phyloP scores from a whole-genome alignment of 2,113 vertebrate genomes.

The Pelusios castaneus region DNA sequence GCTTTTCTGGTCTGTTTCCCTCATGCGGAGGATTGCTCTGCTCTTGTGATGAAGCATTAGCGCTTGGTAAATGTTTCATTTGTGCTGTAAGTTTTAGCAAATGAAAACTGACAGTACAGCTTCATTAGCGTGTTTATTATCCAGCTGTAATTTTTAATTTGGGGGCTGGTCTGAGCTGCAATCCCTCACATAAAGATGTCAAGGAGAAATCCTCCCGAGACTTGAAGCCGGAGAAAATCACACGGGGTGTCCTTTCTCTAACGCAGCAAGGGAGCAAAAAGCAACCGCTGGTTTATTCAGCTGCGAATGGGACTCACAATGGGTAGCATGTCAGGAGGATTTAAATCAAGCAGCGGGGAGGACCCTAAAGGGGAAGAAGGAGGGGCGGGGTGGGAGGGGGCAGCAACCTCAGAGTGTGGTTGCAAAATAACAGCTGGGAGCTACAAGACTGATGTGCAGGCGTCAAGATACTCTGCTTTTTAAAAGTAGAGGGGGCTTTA shows the following conservation, averaged over 20 bases:
- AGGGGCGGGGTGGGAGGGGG: not conserved
- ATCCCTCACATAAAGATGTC: not conserved
- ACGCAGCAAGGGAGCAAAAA: slow-evolving; percentile 20
- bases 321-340: slow-evolving; percentile 62
- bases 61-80: not conserved
- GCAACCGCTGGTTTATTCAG: slow-evolving; percentile 40
- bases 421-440: slow-evolving; percentile 22
- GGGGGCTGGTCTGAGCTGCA: slow-evolving; percentile 25
- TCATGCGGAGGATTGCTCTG: not conserved
- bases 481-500: not conserved
- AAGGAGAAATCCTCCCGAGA: not conserved
- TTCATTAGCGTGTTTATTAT: slow-evolving; percentile 39
- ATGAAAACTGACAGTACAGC: slow-evolving; percentile 1
- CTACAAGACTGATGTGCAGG: not conserved
- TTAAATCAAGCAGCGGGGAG: slow-evolving; percentile 59
- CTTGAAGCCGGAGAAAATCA: not conserved
- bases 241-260: slow-evolving; percentile 34
- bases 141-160: slow-evolving; percentile 28
- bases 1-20: slow-evolving; percentile 46
- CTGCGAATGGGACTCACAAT: slow-evolving; percentile 33
- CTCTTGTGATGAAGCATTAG: not conserved
- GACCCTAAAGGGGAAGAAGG: slow-evolving; percentile 1
- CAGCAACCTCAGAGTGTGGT: not conserved
- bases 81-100: not conserved
- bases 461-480: not conserved